Percentiles rank a stretch among this genome's conserved stretches.
phyloP scores from a whole-genome alignment of 2,113 vertebrate species.

The Hirundichthys speculiger region DNA sequence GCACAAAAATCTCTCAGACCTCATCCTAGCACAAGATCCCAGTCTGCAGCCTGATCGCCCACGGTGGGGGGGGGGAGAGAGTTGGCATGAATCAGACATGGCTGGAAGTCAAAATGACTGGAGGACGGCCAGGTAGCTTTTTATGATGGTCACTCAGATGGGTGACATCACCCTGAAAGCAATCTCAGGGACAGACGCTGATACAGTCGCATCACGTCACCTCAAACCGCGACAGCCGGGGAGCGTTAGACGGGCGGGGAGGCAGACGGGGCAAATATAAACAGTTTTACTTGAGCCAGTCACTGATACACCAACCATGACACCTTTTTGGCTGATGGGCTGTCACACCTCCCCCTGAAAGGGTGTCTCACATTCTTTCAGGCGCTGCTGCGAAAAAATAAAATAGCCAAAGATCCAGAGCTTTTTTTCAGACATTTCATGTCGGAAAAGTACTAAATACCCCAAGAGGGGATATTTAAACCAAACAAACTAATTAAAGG shows the following conservation, averaged over 20 bases:
- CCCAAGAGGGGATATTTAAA: too few relatives aligned
- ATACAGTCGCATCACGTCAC: conserved; percentile 52
- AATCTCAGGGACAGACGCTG: conserved; percentile 46
- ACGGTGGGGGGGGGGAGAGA: not conserved
- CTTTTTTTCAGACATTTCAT: too few relatives aligned
- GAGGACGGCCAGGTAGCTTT: conserved; percentile 31
- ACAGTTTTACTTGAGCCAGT: conserved; percentile 58
- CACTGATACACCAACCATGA: conserved; percentile 50
- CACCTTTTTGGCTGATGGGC: conserved; percentile 43
- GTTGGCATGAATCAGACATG: conserved; percentile 22
- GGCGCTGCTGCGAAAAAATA: too few relatives aligned
- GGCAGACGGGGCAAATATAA: conserved; percentile 61
- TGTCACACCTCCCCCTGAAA: conserved; percentile 30
- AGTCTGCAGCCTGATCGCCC: not conserved
- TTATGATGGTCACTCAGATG: conserved; percentile 46
- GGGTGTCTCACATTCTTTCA: not conserved
- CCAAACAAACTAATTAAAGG: too few relatives aligned
- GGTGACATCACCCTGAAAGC: conserved; percentile 71
- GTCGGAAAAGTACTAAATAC: too few relatives aligned
- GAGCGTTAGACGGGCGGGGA: conserved; percentile 35
- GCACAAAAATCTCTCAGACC: too few relatives aligned
- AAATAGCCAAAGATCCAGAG: too few relatives aligned
- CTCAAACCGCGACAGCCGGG: conserved; percentile 59
- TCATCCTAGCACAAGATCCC: not conserved
- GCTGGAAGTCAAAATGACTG: conserved; percentile 19